Evolutionary conservation across 2,888 invertebrate genomes (phyloP).

Genomic region (Pemphredon lugubris): DNA sequence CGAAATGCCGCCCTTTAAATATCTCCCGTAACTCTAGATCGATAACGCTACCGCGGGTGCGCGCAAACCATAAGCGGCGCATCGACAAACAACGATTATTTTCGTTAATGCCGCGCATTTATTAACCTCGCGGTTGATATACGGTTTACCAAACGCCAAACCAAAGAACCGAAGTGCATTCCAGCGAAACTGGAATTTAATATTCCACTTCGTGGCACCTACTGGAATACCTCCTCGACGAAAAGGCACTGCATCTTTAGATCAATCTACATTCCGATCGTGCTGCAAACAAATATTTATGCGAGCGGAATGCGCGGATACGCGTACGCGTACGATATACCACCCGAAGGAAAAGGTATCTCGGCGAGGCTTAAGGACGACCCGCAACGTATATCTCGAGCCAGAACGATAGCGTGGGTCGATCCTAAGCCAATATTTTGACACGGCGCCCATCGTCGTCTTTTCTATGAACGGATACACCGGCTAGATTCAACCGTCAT

Average conservation of each 20-base stretch:
- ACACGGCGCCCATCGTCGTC: constrained; percentile 41
- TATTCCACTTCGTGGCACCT: constrained; percentile 36
- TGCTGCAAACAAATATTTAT: constrained; percentile 48
- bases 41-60: too few relatives aligned
- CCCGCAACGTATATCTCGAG: constrained; percentile 16
- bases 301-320: constrained; percentile 3
- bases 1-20: too few relatives aligned
- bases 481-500: constrained; percentile 12
- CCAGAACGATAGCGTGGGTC: constrained; percentile 16
- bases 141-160: constrained; percentile 19
- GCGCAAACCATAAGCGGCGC: not conserved
- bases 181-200: constrained; percentile 40
- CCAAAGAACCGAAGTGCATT: constrained; percentile 14
- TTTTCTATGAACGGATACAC: constrained; percentile 25
- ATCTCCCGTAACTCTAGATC: too few relatives aligned
- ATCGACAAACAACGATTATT: constrained; percentile 16
- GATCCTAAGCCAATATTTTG: constrained; percentile 60
- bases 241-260: constrained; percentile 38
- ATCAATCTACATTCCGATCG: constrained; percentile 53
- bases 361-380: constrained; percentile 1
- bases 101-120: constrained; percentile 11
- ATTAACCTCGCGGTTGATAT: constrained; percentile 13
- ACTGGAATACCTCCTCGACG: constrained; percentile 40
- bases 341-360: constrained; percentile 28
- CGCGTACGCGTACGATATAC: not conserved